phyloP scores from a whole-genome alignment of 2,888 invertebrate genomes.

The Phyto melanocephala region DNA sequence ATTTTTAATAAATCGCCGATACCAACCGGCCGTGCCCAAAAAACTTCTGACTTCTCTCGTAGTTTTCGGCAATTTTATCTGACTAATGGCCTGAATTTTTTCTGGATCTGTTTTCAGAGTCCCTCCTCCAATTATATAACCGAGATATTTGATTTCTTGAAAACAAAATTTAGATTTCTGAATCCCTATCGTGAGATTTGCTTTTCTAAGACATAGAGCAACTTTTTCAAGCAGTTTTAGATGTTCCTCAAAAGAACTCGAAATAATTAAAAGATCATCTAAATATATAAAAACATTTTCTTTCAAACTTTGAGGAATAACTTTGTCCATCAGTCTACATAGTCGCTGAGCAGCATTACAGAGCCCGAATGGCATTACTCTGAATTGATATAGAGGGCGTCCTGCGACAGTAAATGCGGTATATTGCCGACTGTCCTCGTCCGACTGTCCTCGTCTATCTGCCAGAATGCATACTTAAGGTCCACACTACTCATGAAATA shows the following conservation, averaged over 20 bases:
- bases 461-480: too few relatives aligned
- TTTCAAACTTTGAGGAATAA: slow-evolving; percentile 60
- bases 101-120: slow-evolving; percentile 21
- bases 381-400: too few relatives aligned
- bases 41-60: slow-evolving; percentile 60
- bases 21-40: slow-evolving; percentile 65
- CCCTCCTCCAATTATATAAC: slow-evolving; percentile 36
- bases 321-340: slow-evolving; percentile 66
- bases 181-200: slow-evolving; percentile 54
- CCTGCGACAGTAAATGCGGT: slow-evolving; percentile 52
- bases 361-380: too few relatives aligned
- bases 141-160: slow-evolving; percentile 39
- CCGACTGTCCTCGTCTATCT: slow-evolving; percentile 36
- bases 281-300: slow-evolving; percentile 51
- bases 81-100: slow-evolving; percentile 23
- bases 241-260: slow-evolving; percentile 44
- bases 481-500: slow-evolving; percentile 67
- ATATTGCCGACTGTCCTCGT: slow-evolving; percentile 26
- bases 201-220: slow-evolving; percentile 25
- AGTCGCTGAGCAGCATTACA: slow-evolving; percentile 43
- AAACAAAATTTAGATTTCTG: slow-evolving; percentile 54
- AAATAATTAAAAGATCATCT: slow-evolving; percentile 51
- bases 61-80: slow-evolving; percentile 34
- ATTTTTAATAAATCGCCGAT: slow-evolving; percentile 54
- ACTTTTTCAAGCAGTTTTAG: neutral